Percentiles rank a stretch among this genome's conserved stretches.
These are phyloP conservation scores for Aurelia aurita complex sp. Pacific DNA, from an alignment of 30 jellyfish, hydroid and myxozoan species.

Conservation along the genomic window DNA sequence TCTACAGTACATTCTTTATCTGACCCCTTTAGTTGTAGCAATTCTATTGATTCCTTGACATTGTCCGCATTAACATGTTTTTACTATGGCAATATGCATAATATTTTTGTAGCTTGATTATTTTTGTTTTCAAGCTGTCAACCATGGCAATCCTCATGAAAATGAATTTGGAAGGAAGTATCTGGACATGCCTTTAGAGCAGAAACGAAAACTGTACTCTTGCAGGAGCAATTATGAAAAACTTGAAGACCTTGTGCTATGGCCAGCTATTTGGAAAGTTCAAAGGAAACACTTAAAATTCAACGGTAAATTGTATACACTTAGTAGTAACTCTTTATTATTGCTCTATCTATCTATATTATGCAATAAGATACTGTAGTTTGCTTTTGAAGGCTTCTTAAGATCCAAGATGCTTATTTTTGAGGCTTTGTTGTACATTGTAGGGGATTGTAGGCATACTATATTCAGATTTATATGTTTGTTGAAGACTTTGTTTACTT, in stretches of 20 bases:
- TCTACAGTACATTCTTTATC: too few species aligned
- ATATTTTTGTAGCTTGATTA: too few species aligned
- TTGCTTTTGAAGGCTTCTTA: not conserved
- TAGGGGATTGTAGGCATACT: too few species aligned
- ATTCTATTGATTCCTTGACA: too few species aligned
- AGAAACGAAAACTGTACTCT: conserved; percentile 67
- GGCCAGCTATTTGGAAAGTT: conserved; percentile 63
- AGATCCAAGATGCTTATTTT: not conserved
- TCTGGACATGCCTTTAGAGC: conserved; percentile 54
- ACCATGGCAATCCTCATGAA: conserved; percentile 66
- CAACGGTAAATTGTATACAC: conserved; percentile 13
- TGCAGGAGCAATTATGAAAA: conserved; percentile 52
- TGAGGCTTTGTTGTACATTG: not conserved
- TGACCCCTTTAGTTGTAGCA: too few species aligned
- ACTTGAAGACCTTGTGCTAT: conserved; percentile 39
- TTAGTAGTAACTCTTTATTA: not conserved
- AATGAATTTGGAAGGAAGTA: conserved; percentile 50
- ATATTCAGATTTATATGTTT: too few species aligned
- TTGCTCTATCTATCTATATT: not conserved
- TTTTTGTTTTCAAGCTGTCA: conserved; percentile 16
- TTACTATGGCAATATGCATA: too few species aligned
- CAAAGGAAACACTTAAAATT: not conserved
- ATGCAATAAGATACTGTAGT: not conserved
- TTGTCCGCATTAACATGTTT: too few species aligned
- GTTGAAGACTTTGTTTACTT: too few species aligned